These are phyloP conservation scores for Engystomops pustulosus DNA, from an alignment of 2,113 vertebrate genomes.

Conservation along the genomic window DNA sequence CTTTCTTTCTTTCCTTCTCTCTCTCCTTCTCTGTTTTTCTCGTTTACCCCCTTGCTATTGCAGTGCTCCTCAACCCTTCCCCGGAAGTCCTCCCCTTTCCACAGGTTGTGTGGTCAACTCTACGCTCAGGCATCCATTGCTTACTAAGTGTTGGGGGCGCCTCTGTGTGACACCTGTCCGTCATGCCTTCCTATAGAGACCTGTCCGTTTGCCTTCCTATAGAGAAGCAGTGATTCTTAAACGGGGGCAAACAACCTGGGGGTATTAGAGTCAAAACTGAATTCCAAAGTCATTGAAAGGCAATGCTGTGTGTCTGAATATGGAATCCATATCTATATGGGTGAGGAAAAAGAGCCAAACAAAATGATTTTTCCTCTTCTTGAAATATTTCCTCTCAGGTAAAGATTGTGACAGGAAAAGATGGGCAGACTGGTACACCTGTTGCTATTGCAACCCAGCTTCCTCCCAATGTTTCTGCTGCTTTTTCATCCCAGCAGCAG, in stretches of 20 bases:
- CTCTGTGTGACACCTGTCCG: conserved; percentile 72
- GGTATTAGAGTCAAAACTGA: neutral
- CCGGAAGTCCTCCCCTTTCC: conserved; percentile 58
- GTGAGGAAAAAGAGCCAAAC: conserved; percentile 44
- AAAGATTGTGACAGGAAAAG: conserved; percentile 95
- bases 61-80: conserved; percentile 67
- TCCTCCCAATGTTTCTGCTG: conserved; percentile 94
- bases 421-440: conserved; percentile 93
- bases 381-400: conserved; percentile 83
- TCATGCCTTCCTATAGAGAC: too few species aligned
- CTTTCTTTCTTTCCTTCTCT: conserved; percentile 62
- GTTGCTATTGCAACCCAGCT: conserved; percentile 97
- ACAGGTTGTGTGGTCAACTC: conserved; percentile 65
- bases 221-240: conserved; percentile 34
- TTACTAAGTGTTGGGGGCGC: conserved; percentile 71
- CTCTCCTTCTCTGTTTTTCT: conserved; percentile 61
- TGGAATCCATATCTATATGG: conserved; percentile 26
- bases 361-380: conserved; percentile 62
- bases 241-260: conserved; percentile 6
- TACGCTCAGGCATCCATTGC: conserved; percentile 72
- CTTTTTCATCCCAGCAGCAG: conserved; percentile 87
- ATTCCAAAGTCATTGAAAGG: neutral
- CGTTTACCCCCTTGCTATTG: conserved; percentile 70
- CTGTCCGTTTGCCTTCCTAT: conserved; percentile 68
- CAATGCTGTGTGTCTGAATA: conserved; percentile 28